These are phyloP conservation scores for Zygogramma bicolorata DNA, from an alignment of 2,888 invertebrate species.

Conservation along the genomic window DNA sequence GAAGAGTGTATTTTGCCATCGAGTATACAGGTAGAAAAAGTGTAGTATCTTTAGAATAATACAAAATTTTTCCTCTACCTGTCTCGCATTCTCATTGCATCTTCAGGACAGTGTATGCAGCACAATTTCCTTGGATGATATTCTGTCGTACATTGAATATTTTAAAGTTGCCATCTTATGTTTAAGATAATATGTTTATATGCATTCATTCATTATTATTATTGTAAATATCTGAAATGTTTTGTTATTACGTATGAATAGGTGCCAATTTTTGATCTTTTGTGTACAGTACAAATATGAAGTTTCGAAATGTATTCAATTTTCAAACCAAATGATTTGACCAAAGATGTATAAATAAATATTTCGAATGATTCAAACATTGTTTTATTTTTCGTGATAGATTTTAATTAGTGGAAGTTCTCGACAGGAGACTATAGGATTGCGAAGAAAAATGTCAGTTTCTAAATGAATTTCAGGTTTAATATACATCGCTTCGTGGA, in stretches of 20 bases:
- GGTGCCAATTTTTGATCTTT: slow-evolving; percentile 63
- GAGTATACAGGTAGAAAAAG: neutral
- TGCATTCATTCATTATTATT: slow-evolving; percentile 7
- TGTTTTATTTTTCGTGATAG: neutral
- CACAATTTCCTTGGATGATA: neutral
- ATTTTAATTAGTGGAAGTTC: no score
- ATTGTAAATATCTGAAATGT: slow-evolving; percentile 15
- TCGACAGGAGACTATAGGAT: no score
- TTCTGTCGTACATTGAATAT: slow-evolving; percentile 13
- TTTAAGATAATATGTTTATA: slow-evolving; percentile 22
- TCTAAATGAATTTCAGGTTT: no score
- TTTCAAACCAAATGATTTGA: slow-evolving; percentile 75
- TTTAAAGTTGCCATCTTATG: slow-evolving; percentile 51
- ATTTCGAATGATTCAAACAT: slow-evolving; percentile 2
- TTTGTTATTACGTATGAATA: slow-evolving; percentile 40
- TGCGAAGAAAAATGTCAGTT: no score
- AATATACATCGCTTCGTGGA: no score
- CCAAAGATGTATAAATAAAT: slow-evolving; percentile 70
- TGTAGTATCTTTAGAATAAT: neutral
- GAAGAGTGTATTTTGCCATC: neutral
- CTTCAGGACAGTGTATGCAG: neutral
- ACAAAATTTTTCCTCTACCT: neutral
- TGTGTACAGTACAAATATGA: slow-evolving; percentile 60
- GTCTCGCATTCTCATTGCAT: neutral
- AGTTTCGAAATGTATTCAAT: slow-evolving; percentile 55